Percentiles rank a stretch among this genome's conserved stretches.
Evolutionary conservation across 2,888 invertebrate species (phyloP).

Genomic region (Allygus modestus): DNA sequence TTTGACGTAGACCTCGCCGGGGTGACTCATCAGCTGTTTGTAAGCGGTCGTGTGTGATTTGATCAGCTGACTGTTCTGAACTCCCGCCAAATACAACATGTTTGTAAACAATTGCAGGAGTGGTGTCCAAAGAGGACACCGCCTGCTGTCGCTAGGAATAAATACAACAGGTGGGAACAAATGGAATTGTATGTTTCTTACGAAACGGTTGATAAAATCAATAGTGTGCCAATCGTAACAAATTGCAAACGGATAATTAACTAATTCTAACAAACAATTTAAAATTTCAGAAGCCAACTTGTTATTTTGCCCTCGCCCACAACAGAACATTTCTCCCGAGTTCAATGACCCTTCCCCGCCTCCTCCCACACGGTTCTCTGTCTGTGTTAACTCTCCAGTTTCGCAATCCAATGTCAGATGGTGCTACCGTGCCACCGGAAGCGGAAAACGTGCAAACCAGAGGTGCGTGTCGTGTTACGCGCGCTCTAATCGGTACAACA

Average conservation of each 20-base stretch:
- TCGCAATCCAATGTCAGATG: constrained; percentile 3
- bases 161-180: too few relatives aligned
- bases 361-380: background rate
- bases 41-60: background rate
- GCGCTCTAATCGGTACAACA: background rate
- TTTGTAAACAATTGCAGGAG: background rate
- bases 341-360: background rate
- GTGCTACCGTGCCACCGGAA: background rate
- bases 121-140: background rate
- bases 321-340: background rate
- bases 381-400: constrained; percentile 8
- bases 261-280: too few relatives aligned
- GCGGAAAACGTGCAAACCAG: constrained; percentile 2
- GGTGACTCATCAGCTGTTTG: constrained; percentile 1
- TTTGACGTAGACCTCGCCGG: constrained; percentile 8
- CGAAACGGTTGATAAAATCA: too few relatives aligned
- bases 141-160: too few relatives aligned
- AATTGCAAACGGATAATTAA: too few relatives aligned
- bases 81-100: constrained; percentile 10
- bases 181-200: too few relatives aligned
- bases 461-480: background rate
- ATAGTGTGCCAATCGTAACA: too few relatives aligned
- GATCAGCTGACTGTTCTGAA: constrained; percentile 8
- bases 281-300: too few relatives aligned
- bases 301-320: background rate